Evolutionary conservation across 2,797 vertebrate species (phyloP).

Genomic region (Sphenodon punctatus): DNA sequence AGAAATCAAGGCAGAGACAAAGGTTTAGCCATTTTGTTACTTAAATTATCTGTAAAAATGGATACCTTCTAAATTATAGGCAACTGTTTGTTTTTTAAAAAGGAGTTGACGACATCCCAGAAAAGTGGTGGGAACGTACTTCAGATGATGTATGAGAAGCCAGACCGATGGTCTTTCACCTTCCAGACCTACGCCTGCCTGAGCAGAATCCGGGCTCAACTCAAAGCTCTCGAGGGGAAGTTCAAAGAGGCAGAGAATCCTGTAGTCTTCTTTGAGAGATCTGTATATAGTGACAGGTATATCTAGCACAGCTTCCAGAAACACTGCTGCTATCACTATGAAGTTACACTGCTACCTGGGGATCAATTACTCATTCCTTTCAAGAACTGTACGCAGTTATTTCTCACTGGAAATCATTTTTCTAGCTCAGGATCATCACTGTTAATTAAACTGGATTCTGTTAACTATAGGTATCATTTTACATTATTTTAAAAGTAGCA

Average conservation of each 20-base stretch:
- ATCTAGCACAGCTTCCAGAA: too few relatives aligned
- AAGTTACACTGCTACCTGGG: accelerated
- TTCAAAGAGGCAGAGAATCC: constrained; percentile 79
- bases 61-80: neutral
- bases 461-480: neutral
- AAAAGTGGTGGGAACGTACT: constrained; percentile 89
- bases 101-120: constrained; percentile 91
- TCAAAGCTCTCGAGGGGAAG: constrained; percentile 77
- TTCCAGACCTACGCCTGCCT: constrained; percentile 94
- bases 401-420: accelerated
- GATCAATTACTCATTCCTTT: neutral
- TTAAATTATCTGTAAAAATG: neutral
- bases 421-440: neutral
- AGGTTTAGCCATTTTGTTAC: neutral
- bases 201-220: constrained; percentile 90
- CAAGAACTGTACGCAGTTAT: accelerated
- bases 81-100: neutral
- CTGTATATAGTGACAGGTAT: constrained; percentile 95
- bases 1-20: neutral
- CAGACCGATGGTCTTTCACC: constrained; percentile 92
- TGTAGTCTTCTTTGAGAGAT: constrained; percentile 90
- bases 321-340: too few relatives aligned
- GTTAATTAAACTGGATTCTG: neutral
- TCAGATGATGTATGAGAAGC: constrained; percentile 93
- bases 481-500: neutral